phyloP scores from a whole-genome alignment of 2,113 vertebrate species.

The Ramphastos sulfuratus region DNA sequence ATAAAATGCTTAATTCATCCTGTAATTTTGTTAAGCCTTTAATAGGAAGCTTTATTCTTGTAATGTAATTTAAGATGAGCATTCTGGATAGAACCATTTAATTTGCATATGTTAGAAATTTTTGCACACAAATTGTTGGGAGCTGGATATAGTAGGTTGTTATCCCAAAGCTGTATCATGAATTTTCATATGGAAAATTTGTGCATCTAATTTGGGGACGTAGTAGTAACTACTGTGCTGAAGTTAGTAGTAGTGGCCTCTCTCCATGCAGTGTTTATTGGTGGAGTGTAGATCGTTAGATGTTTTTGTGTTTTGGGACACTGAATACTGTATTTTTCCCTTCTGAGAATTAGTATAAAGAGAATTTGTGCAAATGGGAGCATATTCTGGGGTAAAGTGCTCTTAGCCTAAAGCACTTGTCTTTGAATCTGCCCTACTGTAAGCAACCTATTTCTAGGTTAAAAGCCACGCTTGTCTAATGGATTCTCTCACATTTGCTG shows the following conservation, averaged over 20 bases:
- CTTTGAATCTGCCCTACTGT: not conserved
- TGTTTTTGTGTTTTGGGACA: not conserved
- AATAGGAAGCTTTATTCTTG: not conserved
- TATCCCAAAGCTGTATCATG: not conserved
- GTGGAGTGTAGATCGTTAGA: not conserved
- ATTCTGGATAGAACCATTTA: not conserved
- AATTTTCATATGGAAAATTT: not conserved
- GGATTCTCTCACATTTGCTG: not conserved
- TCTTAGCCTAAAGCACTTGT: rapidly evolving
- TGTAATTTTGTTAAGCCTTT: not conserved
- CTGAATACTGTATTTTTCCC: not conserved
- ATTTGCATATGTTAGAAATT: not conserved
- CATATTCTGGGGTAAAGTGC: not conserved
- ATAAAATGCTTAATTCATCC: not conserved
- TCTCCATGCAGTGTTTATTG: not conserved
- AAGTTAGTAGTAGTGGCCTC: not conserved
- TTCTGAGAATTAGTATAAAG: not conserved
- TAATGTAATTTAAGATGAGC: not conserved
- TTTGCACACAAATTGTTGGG: not conserved
- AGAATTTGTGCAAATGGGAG: not conserved
- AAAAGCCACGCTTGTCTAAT: not conserved
- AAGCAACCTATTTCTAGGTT: not conserved
- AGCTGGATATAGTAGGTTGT: not conserved
- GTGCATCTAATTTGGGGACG: not conserved
- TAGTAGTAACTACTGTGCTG: not conserved